Base-by-base conservation (phyloP, 2,113 vertebrate genomes). In the Erythrocercus mccallii region DNA sequence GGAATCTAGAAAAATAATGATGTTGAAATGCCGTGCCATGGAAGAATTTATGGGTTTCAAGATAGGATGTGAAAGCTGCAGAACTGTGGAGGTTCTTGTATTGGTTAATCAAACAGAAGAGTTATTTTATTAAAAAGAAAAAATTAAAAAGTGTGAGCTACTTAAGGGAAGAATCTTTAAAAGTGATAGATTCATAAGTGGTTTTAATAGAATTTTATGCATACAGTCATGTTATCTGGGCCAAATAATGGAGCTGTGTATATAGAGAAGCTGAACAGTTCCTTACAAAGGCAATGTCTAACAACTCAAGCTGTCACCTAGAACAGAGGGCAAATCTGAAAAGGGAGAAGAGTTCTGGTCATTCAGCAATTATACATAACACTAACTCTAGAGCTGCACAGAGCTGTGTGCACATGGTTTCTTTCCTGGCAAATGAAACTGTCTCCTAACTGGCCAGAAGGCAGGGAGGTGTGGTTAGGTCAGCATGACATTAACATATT, bases 401-500 rank as follows among this genome's bases (percentile, higher is more conserved):
- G 74, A 81, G 44, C 23, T 76, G 14, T 53, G n/a, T 30, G 33
- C 21, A 38, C 28, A n/a, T 2, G 2, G 3, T 0, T 1, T 42
- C 74, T 56, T 87, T 90, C 60, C 57, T 57, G 66, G 8, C n/a
- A 65, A 61, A 86, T n/a, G 5, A 53, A 86, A 61, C 27, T 12
- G 33, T 80, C 54, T 91, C 42, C 50, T 82, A 57, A 50, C 25
- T 1, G 2, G 28, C 31, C 88, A 94, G 90, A 82, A 95, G 45
- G 45, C 15, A 22, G 10, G 45, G 77, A 82, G 85, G 72, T 64
- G 28, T 82, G 57, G 48, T 85, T 88, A 61, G 73, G 70, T 91
- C 92, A 91, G 84, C 57, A 69, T 60, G 61, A 45, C 15, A 89
- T 64, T 87, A 81, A 51, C 47, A 47, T 71, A 86, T 71, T 81